Conservation (phyloP, 1,140 invertebrate genomes). For the Ceratosolen fusciceps region DNA sequence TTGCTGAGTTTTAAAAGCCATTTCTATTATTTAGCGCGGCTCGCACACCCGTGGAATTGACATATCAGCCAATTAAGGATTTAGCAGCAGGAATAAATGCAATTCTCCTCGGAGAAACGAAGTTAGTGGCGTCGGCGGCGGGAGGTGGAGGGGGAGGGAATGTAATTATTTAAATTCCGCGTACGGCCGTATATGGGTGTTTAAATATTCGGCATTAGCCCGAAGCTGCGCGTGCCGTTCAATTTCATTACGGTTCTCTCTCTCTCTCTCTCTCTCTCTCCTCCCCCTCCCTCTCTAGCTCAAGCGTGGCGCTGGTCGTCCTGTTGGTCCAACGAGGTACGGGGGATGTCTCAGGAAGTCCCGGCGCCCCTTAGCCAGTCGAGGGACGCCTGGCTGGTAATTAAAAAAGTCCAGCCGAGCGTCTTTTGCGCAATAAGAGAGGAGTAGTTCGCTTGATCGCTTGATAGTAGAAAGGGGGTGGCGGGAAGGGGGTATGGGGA, state of each 20-base stretch:
- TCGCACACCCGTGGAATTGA: neutral
- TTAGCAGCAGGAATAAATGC: neutral
- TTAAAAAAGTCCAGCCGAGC: too few species aligned
- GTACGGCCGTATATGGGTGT: neutral
- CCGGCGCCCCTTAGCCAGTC: too few species aligned
- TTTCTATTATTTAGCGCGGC: neutral
- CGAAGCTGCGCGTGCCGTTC: neutral
- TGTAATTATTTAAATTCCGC: slow-evolving; percentile 6
- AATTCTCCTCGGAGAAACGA: neutral
- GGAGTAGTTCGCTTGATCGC: too few species aligned
- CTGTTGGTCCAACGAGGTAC: neutral
- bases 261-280: slow-evolving; percentile 7
- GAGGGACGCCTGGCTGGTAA: too few species aligned
- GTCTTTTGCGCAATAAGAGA: too few species aligned
- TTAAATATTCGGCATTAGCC: neutral
- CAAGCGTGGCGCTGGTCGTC: neutral
- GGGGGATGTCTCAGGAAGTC: neutral
- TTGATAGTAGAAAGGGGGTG: too few species aligned
- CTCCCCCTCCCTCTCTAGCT: neutral
- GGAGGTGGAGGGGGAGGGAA: too few species aligned
- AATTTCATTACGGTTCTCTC: neutral
- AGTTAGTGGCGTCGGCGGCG: too few species aligned
- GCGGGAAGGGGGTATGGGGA: neutral
- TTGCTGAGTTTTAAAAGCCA: neutral
- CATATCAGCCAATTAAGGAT: neutral